Conservation (phyloP, 2,113 vertebrate species). For the Chunga burmeisteri region DNA sequence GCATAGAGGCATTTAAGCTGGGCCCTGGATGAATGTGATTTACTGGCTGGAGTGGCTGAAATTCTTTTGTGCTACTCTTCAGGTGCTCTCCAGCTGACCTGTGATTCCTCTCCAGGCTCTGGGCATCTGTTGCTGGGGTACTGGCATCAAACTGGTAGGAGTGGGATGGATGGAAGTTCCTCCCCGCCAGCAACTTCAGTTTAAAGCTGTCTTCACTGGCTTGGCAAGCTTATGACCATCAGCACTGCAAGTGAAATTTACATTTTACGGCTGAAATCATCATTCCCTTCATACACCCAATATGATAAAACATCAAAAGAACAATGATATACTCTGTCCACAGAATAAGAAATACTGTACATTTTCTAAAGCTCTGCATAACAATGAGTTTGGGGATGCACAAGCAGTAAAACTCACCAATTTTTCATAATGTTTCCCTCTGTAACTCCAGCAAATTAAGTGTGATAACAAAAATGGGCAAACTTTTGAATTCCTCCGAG, state of each 20-base stretch:
- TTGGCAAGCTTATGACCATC: not conserved
- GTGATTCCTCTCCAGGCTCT: no score
- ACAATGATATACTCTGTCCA: constrained; percentile 10
- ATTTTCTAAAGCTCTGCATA: constrained; percentile 32
- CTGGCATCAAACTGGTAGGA: no score
- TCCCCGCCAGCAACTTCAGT: no score
- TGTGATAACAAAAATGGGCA: not conserved
- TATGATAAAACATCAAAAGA: constrained; percentile 56
- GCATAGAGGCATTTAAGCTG: no score
- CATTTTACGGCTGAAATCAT: constrained; percentile 11
- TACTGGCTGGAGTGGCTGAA: no score
- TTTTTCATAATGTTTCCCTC: constrained; percentile 9
- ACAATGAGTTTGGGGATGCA: not conserved
- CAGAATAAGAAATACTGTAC: constrained; percentile 21
- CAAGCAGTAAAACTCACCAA: not conserved
- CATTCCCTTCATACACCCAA: not conserved
- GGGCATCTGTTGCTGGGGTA: no score
- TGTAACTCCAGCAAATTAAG: constrained; percentile 22
- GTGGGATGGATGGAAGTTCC: no score
- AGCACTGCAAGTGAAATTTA: constrained; percentile 15
- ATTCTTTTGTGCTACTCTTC: no score
- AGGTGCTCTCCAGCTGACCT: no score
- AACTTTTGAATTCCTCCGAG: constrained; percentile 30
- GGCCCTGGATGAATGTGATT: no score
- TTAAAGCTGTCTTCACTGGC: no score